Base-by-base conservation (phyloP, 2,888 invertebrate species). In the Lordiphosa fenestrarum region DNA sequence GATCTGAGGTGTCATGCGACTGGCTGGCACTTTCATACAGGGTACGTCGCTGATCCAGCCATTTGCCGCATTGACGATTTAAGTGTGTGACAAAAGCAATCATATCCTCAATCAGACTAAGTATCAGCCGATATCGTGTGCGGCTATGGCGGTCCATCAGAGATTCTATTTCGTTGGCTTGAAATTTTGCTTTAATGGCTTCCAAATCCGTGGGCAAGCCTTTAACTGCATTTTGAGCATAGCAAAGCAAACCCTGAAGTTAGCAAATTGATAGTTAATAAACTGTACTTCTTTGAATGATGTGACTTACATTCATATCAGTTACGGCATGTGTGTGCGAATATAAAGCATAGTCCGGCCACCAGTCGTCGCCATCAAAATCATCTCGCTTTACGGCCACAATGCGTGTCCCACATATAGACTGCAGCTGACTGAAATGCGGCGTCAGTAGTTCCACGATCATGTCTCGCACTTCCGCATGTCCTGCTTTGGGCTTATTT, bases 221-320 rank as follows among this genome's bases (percentile, higher is more conserved):
- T 7, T 41, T 65, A 0, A 73, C 7, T 0, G 42, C 2, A 5
- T 33, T 49, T 13, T 47, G 39, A 0, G 54, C 44, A 6, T 53
- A 44, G 6, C 52, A 30, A 2, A 63, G 23, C 0, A 69, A 33
- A 6, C 60, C 66, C 66, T 72, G 2, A 1, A 46, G 10, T 9
- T 0, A 5, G 3, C 10, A 1, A 21, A 5, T 2, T 1, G 12
- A n/a, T 25, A 6, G n/a, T 15, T 9, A 6, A 25, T 15, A 12
- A 19, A 3, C 5, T 30, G 10, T 10, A 37, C 1, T 10, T 13
- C 23, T n/a, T 6, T 0, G 3, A 10, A 25, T 6, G 25, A 25
- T 12, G 7, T 6, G n/a, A 58, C 66, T 44, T 4, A 73, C 71
- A 48, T 66, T 69, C 48, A 73, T 55, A 47, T 73, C 77, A n/a